Percentiles rank a stretch among this genome's conserved stretches.
These are phyloP conservation scores for Decapterus maruadsi DNA, from an alignment of 2,797 vertebrate genomes.

Conservation along the genomic window DNA sequence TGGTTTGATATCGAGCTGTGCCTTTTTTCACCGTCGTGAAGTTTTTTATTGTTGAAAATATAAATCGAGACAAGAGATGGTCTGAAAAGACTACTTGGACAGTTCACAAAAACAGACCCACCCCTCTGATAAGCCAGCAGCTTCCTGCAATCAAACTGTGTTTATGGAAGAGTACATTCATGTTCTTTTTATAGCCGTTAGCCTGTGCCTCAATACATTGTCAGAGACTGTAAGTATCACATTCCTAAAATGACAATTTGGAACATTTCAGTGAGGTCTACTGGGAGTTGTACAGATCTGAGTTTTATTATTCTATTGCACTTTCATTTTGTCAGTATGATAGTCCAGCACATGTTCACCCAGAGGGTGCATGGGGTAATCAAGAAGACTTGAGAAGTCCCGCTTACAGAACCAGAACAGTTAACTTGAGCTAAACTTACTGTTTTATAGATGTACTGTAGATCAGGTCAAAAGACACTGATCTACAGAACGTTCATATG, in stretches of 20 bases:
- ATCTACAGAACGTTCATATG: neutral
- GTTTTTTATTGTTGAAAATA: neutral
- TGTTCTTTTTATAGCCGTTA: conserved; percentile 10
- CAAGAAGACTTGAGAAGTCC: conserved; percentile 41
- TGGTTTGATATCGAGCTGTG: conserved; percentile 24
- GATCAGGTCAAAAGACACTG: conserved; percentile 4
- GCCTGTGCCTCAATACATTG: conserved; percentile 5
- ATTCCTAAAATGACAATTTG: conserved; percentile 12
- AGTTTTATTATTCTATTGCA: conserved; percentile 56
- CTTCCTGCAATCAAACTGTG: conserved; percentile 49
- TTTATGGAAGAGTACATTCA: conserved; percentile 41
- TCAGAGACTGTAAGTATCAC: conserved; percentile 21
- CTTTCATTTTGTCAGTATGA: conserved; percentile 50
- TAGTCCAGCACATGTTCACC: conserved; percentile 22
- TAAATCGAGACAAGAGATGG: conserved; percentile 20
- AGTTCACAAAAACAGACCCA: conserved; percentile 36
- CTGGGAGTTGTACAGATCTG: conserved; percentile 32
- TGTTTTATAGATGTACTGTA: conserved; percentile 14
- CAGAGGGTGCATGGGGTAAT: conserved; percentile 18
- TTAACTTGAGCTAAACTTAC: conserved; percentile 18
- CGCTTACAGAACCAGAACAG: conserved; percentile 34
- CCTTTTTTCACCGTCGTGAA: conserved; percentile 6
- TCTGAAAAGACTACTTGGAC: neutral
- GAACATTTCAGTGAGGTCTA: neutral
- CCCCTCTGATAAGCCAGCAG: conserved; percentile 49